Conservation (phyloP, 2,113 vertebrate species). For the Monopterus albus region DNA sequence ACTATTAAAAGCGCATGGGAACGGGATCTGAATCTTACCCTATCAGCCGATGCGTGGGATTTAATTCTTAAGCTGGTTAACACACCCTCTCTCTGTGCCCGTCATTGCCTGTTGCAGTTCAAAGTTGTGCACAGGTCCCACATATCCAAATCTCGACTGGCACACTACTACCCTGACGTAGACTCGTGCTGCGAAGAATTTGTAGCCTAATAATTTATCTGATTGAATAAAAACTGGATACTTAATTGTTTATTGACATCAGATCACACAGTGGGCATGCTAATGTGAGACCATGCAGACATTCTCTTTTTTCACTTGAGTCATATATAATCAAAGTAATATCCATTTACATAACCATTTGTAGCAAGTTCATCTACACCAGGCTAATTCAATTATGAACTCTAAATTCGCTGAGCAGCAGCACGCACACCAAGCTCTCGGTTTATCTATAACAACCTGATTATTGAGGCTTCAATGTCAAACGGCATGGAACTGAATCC, state of each 20-base stretch:
- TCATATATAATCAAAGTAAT: conserved; percentile 24
- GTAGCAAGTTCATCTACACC: conserved; percentile 18
- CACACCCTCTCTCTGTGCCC: no score
- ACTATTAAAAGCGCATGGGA: no score
- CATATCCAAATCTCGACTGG: no score
- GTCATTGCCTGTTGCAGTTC: no score
- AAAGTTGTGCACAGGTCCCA: no score
- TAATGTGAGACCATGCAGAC: conserved; percentile 43
- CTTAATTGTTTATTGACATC: conserved; percentile 43
- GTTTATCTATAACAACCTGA: conserved; percentile 73
- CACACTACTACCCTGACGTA: no score
- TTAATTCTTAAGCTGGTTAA: no score
- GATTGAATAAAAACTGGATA: conserved; percentile 37
- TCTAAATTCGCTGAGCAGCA: conserved; percentile 13
- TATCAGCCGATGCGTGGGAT: no score
- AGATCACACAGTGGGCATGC: conserved; percentile 12
- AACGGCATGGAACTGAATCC: conserved; percentile 47
- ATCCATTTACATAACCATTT: conserved; percentile 34
- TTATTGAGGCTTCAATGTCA: conserved; percentile 57
- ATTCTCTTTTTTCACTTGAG: conserved; percentile 40
- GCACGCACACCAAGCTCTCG: conserved; percentile 17
- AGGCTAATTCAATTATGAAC: conserved; percentile 49
- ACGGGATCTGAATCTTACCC: no score
- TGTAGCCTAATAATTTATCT: conserved; percentile 28
- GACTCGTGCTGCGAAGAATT: no score